Evolutionary conservation across 2,113 vertebrate species (phyloP).

Genomic region (Sphaerodactylus townsendi): DNA sequence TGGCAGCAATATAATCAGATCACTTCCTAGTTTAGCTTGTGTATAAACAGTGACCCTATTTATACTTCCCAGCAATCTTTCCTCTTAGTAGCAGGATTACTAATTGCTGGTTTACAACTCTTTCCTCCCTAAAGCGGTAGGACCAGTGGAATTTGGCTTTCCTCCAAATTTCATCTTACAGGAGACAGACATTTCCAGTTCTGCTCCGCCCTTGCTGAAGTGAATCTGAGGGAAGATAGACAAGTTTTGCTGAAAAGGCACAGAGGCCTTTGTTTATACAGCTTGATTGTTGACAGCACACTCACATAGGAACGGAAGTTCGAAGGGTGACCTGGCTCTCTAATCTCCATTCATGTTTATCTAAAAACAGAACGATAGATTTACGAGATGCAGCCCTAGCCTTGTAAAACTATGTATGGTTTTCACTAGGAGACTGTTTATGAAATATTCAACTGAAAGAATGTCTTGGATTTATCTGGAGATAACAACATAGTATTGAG

Average conservation of each 20-base stretch:
- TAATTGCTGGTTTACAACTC: constrained; percentile 64
- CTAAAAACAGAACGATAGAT: constrained; percentile 1
- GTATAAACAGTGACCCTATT: constrained; percentile 55
- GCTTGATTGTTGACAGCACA: not conserved
- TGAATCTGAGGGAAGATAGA: constrained; percentile 9
- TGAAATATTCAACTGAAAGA: constrained; percentile 31
- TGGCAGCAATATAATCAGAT: not conserved
- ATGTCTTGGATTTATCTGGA: constrained; percentile 45
- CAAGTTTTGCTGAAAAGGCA: constrained; percentile 21
- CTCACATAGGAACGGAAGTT: not conserved
- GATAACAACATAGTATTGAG: constrained; percentile 31
- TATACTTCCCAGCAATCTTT: constrained; percentile 63
- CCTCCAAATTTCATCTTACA: constrained; percentile 14
- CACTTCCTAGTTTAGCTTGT: constrained; percentile 39
- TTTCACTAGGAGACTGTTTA: constrained; percentile 54
- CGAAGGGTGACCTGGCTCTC: constrained; percentile 3
- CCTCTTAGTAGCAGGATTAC: constrained; percentile 58
- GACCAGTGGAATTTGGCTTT: constrained; percentile 35
- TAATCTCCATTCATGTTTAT: constrained; percentile 28
- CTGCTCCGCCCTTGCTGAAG: constrained; percentile 24
- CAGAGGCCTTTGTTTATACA: constrained; percentile 32
- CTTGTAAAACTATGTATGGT: constrained; percentile 24
- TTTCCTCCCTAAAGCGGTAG: constrained; percentile 48
- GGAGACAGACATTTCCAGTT: constrained; percentile 51
- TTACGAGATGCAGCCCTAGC: constrained; percentile 29